Evolutionary conservation across 2,113 vertebrate genomes (phyloP).

Genomic region (Galemys pyrenaicus): DNA sequence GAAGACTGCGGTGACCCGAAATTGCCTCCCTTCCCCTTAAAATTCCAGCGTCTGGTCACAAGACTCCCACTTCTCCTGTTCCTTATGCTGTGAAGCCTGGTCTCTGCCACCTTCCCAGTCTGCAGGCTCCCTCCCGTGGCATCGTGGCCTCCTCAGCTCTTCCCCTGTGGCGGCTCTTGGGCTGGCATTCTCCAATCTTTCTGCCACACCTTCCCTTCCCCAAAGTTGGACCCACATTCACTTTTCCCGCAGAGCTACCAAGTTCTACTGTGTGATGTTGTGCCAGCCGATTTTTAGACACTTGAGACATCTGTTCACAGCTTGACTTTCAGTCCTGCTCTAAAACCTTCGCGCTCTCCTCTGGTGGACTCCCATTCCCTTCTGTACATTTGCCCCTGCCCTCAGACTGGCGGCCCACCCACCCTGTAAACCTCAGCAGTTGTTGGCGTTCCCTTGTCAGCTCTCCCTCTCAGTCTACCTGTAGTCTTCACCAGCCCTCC

Average conservation of each 20-base stretch:
- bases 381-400: neutral
- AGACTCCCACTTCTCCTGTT: neutral
- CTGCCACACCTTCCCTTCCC: neutral
- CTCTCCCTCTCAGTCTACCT: neutral
- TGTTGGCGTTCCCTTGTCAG: neutral
- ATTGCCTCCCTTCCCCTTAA: neutral
- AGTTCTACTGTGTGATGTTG: neutral
- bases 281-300: neutral
- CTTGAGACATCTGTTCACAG: neutral
- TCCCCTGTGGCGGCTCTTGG: neutral
- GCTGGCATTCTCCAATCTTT: neutral
- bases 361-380: neutral
- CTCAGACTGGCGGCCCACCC: neutral
- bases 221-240: neutral
- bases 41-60: constrained; percentile 9
- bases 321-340: neutral
- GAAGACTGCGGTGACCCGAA: neutral
- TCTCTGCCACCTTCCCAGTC: neutral
- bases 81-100: neutral
- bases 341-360: neutral
- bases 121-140: neutral
- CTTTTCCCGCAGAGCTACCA: neutral
- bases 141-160: neutral
- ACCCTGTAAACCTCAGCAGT: neutral
- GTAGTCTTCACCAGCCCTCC: neutral